Evolutionary conservation across 2,888 invertebrate species (phyloP), one percentile per base, ranked within the genome.

Genomic region (Drosophila crucigera): DNA sequence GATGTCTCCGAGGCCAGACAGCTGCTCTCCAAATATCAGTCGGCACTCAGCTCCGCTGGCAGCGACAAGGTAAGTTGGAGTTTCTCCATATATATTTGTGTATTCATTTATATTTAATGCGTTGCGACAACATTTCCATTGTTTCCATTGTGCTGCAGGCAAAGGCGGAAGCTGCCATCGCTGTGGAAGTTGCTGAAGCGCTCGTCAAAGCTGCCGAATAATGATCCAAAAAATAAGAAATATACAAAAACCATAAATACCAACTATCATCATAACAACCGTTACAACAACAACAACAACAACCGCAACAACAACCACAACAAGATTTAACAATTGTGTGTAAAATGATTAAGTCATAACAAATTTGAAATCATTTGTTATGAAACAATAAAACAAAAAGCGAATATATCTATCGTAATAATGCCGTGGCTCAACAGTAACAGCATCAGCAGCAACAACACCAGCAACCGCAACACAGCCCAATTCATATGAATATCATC

Each of bases 111-210:
- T 47, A 47, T 47, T 47, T 47, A 47, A 47, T 47, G 22, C 22
- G 22, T 16, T 47, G 22, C 16, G 22, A 47, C 22, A 47, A 14
- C 11, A 31, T 30, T 35, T 30, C 14, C 43, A 22, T 39, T 3
- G 11, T 22, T 43, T 25, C 28, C 19, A n/a, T 61, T 63, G 76
- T 73, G 62, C 69, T 94, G 10, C 92, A 96, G 96, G 96, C 95
- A 54, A 95, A 95, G 93, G 99, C 98, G 22, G 98, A 98, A 94
- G 99, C 99, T 61, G 96, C 96, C 76, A 98, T 99, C 91, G 97
- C 98, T 43, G 94, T 99, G 11, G 99, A 99, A 94, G 98, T 98
- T 63, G 98, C 97, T 61, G 98, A 99, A 94, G 98, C 98, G 83
- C 95, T 99, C 84, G 96, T 98, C 64, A 97, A 97, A 94, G 98